Conservation (phyloP, 2,888 invertebrate species). For the Acholoe squamosa region DNA sequence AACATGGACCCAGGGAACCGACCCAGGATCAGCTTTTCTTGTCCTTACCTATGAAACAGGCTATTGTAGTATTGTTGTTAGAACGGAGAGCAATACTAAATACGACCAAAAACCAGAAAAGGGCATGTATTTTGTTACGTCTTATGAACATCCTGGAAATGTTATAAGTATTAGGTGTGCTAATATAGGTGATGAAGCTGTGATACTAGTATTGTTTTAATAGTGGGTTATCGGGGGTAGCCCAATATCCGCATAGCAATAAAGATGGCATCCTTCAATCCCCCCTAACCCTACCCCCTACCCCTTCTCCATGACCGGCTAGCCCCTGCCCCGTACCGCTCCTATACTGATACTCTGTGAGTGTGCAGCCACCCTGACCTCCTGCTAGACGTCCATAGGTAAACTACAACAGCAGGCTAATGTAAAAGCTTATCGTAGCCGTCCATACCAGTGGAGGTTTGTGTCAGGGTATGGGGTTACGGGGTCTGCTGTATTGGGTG, state of each 20-base stretch:
- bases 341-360: not conserved
- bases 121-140: no score
- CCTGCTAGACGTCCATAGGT: not conserved
- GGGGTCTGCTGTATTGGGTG: not conserved
- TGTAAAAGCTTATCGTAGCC: conserved; percentile 21
- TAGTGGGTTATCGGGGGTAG: not conserved
- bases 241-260: not conserved
- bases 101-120: no score
- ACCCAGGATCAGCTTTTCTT: no score
- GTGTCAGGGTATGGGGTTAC: not conserved
- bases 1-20: no score
- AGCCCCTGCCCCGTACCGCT: not conserved
- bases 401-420: conserved; percentile 14
- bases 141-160: no score
- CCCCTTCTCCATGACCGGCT: not conserved
- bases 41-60: no score
- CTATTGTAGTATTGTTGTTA: no score
- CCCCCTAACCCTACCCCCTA: not conserved
- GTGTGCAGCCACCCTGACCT: not conserved
- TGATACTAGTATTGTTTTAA: not conserved
- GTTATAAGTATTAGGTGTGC: no score
- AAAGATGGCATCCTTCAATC: not conserved
- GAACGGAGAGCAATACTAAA: no score
- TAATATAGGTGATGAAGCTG: not conserved
- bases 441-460: not conserved